Evolutionary conservation across 2,888 invertebrate species (phyloP).

Genomic region (Spodoptera littoralis): DNA sequence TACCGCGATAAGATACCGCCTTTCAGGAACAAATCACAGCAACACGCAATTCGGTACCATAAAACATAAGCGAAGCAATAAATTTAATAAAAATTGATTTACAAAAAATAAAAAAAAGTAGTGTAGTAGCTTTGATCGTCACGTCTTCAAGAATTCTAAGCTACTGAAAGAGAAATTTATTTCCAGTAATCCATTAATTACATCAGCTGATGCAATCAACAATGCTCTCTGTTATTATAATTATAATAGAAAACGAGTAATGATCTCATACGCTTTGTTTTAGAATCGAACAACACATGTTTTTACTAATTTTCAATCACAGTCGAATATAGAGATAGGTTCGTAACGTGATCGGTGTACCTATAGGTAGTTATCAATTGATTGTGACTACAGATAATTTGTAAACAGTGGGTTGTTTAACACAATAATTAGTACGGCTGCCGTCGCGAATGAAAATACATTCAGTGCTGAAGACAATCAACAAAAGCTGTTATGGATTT

Average conservation of each 20-base stretch:
- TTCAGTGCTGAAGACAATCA: constrained; percentile 69
- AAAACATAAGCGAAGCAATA: neutral
- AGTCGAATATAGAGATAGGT: constrained; percentile 32
- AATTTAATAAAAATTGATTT: neutral
- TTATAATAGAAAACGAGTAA: constrained; percentile 1
- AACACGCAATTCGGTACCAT: constrained; percentile 5
- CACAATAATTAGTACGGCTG: constrained; percentile 71
- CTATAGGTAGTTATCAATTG: constrained; percentile 72
- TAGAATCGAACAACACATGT: constrained; percentile 14
- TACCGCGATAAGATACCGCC: constrained; percentile 51
- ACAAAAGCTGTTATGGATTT: constrained; percentile 80
- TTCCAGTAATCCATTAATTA: neutral
- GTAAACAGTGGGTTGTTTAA: constrained; percentile 81
- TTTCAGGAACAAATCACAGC: constrained; percentile 32
- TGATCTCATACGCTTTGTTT: constrained; percentile 34
- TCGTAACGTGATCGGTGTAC: constrained; percentile 37
- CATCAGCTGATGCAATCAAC: neutral
- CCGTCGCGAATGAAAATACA: constrained; percentile 75
- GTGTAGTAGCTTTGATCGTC: neutral
- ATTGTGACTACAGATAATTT: constrained; percentile 81
- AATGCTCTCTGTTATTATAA: neutral
- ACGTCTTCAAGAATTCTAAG: too few species aligned
- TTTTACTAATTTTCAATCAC: constrained; percentile 37
- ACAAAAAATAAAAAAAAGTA: neutral
- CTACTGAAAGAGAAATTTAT: too few species aligned